Base-by-base conservation (phyloP, 1,140 invertebrate genomes). In the Brachionus asplanchnoidis region DNA sequence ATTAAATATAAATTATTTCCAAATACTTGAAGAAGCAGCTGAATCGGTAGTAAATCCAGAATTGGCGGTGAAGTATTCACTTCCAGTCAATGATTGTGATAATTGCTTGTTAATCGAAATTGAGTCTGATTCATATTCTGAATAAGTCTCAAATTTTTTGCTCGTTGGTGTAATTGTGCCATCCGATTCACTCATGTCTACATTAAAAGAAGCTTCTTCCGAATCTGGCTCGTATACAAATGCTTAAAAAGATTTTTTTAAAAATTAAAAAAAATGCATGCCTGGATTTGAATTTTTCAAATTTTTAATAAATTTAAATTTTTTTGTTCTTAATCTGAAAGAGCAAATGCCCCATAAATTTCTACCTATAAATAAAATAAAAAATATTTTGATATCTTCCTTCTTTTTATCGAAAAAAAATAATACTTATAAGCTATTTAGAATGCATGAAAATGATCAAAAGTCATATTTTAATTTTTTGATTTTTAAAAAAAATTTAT, bases 11-110 rank as follows among this genome's bases (percentile, higher is more conserved):
- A 60, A 65, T 82, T 82, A 82, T 60, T 68, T 68, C 79, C 79
- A 82, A 82, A 82, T 82, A 65, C 53, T 82, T 65, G 53, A 65
- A 65, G 79, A 82, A 68, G 79, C 36, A 5, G 79, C 65, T 40
- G 79, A 65, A 60, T 60, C 53, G 5, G 53, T 68, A 20, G 79
- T 82, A 46, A 82, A 82, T 20, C 53, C 65, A 11, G 79, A 82
- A 40, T 82, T 42, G 32, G 79, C 79, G 11, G 79, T 82, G 79
- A 65, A 68, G 32, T 82, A 82, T 82, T 82, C 79, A 65, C 79
- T 82, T 65, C 42, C 79, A 20, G 79, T 82, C 40, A 82, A 36
- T 14, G 79, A 82, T 46, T 44, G 36, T 20, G 79, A 60, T 42
- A 80, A 42, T 82, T 82, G 36, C 53, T 82, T 82, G 79, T 65